Base-by-base conservation (phyloP, 1,140 invertebrate species). In the Prorops nasuta region DNA sequence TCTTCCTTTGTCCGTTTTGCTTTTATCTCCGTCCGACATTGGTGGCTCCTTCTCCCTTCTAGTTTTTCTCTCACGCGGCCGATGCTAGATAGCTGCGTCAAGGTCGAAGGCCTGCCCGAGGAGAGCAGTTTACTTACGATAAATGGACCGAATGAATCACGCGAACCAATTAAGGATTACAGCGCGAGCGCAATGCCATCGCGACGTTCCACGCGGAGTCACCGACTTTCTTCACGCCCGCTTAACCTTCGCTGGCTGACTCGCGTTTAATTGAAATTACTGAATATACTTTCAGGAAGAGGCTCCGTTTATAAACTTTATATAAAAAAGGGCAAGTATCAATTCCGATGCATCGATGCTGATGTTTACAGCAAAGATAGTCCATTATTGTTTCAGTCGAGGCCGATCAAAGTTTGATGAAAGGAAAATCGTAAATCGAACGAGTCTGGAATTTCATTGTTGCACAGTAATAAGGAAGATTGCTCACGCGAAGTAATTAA, bases 131-230 rank as follows among this genome's bases (percentile, higher is more conserved):
- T 63, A 59, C 58, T 58, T 56, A 59, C 59, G 63, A 71, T 71
- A 66, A 72, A 72, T 71, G 66, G 63, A 68, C 58, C 68, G 60
- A 70, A 72, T 71, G 71, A 74, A 74, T 72, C 71, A 71, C 68
- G 62, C 69, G 54, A 72, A 71, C 70, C 70, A 74, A 74, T 72
- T 74, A 74, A 72, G 70, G 69, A 74, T 74, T 70, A 70, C 63
- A 49, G 55, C 16, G 34, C 34, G 14, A 3, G 37, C 18, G 37
- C 15, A 17, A 6, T 14, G 15, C 14, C 37, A 18, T 19, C 37
- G 37, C 10, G n/a, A n/a, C 4, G n/a, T 17, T 6, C 18, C 17
- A 18, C 14, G 4, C 14, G 37, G 15, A 10, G 37, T 3, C 14
- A 17, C n/a, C 15, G 21, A 32, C 16, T 50, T 44, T 17, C 40